Base-by-base conservation (phyloP, 2,888 invertebrate genomes). In the Heliconius aoede region DNA sequence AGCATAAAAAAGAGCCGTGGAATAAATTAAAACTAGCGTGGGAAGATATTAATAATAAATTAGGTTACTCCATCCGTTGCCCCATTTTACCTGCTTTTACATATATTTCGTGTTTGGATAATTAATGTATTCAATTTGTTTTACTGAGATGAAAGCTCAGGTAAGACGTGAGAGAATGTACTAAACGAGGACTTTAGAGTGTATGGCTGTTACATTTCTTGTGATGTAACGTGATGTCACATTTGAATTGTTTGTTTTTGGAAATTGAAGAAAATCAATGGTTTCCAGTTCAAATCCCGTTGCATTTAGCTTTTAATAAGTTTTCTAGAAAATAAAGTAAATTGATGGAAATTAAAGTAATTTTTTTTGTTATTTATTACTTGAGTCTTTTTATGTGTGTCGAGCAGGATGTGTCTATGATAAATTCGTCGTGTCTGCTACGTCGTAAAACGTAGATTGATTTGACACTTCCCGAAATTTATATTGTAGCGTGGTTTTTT, bases 1-100 rank as follows among this genome's bases (percentile, higher is more conserved):
- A 58, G 69, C 73, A 72, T 77, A 72, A 69, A 77, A 46, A 75
- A 60, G 74, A 73, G 72, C 61, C 74, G 72, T 36, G 62, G 72
- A 69, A 46, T 73, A 75, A 74, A 76, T 76, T 58, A 78, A 76
- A 78, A 68, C 55, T 72, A 68, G 62, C 77, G 74, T 77, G 40
- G 76, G 62, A 78, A 78, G 73, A 74, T 72, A 76, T 79, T 74
- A 73, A 77, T 73, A 76, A 73, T 71, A 77, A 79, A 77, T 74
- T 69, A 74, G 79, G 79, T 77, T 76, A 79, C 76, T 79, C 61
- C 76, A 78, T 76, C 78, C 72, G 64, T 72, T 72, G 74, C 61
- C 36, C 76, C 74, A 62, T 28, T 76, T 76, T 55, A 72, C 64
- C 67, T 28, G 15, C 60, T 77, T 40, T 60, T 74, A 77, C 64